Evolutionary conservation across 2,113 vertebrate genomes (phyloP).

Genomic region (Grus americana): DNA sequence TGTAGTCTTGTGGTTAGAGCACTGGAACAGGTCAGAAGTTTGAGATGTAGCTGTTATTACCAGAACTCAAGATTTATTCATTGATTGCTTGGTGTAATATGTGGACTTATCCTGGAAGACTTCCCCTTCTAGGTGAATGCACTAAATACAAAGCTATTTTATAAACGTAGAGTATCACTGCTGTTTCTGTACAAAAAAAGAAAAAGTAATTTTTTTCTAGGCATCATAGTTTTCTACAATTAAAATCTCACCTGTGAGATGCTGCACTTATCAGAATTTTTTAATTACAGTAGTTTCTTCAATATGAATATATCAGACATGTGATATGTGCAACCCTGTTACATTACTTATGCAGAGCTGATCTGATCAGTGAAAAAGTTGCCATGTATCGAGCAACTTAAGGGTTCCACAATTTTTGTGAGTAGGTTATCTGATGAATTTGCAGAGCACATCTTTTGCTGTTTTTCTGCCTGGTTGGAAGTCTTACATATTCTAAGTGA

Average conservation of each 20-base stretch:
- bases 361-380: not conserved
- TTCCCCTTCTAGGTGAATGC: not conserved
- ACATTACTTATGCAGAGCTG: not conserved
- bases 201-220: not conserved
- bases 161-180: not conserved
- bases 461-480: not conserved
- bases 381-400: fast-evolving
- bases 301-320: not conserved
- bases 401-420: not conserved
- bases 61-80: not conserved
- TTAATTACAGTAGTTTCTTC: not conserved
- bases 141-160: not conserved
- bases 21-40: not conserved
- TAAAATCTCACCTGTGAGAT: not conserved
- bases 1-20: not conserved
- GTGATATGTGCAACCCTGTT: not conserved
- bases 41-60: not conserved
- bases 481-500: not conserved
- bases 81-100: not conserved
- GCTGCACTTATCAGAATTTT: not conserved
- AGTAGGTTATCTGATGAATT: not conserved
- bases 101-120: not conserved
- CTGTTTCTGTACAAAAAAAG: not conserved
- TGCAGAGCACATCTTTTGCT: not conserved
- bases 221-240: not conserved